Evolutionary conservation across 1,140 invertebrate species (phyloP), one percentile per base, ranked within the genome.

Genomic region (Hyposmocoma kahamanoa): DNA sequence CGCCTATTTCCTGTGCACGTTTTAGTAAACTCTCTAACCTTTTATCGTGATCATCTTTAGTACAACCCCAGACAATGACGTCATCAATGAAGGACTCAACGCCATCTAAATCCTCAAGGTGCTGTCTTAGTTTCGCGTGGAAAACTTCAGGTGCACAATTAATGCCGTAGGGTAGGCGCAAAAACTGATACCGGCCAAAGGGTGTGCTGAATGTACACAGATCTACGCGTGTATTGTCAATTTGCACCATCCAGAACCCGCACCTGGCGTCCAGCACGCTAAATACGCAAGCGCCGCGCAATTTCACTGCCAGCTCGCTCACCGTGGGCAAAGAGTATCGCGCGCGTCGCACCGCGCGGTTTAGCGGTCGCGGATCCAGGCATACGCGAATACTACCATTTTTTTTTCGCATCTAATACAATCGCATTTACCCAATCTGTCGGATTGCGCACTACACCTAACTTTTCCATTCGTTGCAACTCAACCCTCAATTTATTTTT

Each of bases 1-100:
- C 22, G 11, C 38, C 38, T 19, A 41, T 50, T 22, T 60, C 57
- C 62, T 77, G 54, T 63, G 32, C 24, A 44, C 41, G 21, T 2
- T 20, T 18, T 20, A 41, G 22, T 15, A 41, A 13, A 21, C 20
- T 21, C 19, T 41, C 38, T 15, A 41, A 21, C 13, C 38, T 20
- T 9, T 22, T 8, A 22, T 41, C 38, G 13, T 41, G 38, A 9
- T 41, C 38, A 8, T 41, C 38, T 41, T 41, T 41, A 11, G 38
- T 21, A 9, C 20, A 11, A 21, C 38, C 38, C 38, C 38, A 41
- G 20, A 41, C 38, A 11, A 41, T 41, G 19, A 41, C 38, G 20
- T 41, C 38, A 41, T 41, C 38, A 41, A 41, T 41, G 15, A 41
- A 41, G 2, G 38, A 41, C 13, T 41, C 38, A 2, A 21, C 19